These are phyloP conservation scores for Drosophila tropicalis DNA, from an alignment of 1,140 invertebrate species.

Conservation along the genomic window DNA sequence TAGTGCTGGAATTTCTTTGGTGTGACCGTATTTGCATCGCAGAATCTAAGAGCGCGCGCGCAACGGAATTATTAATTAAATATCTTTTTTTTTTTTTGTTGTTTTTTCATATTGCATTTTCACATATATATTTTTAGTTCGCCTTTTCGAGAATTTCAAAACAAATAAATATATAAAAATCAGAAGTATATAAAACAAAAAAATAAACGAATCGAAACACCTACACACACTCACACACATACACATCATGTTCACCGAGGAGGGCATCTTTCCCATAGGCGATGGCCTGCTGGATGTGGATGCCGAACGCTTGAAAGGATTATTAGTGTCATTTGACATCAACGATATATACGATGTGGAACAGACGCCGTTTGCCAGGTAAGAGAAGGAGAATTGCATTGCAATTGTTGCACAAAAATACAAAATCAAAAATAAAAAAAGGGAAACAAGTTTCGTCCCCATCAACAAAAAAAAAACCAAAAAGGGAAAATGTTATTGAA, in stretches of 20 bases:
- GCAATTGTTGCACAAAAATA: conserved; percentile 28
- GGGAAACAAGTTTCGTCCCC: conserved; percentile 47
- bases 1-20: conserved; percentile 47
- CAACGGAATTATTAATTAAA: conserved; percentile 15
- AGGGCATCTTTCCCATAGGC: conserved; percentile 84
- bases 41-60: conserved; percentile 52
- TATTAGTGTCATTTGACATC: conserved; percentile 87
- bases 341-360: conserved; percentile 88
- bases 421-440: background rate
- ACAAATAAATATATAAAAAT: conserved; percentile 32
- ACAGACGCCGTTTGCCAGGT: conserved; percentile 89
- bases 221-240: conserved; percentile 32
- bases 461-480: conserved; percentile 28
- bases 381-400: conserved; percentile 44
- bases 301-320: conserved; percentile 85
- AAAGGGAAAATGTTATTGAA: conserved; percentile 73
- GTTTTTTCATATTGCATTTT: conserved; percentile 43
- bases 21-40: conserved; percentile 33
- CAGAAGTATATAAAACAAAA: background rate
- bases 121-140: conserved; percentile 20
- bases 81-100: background rate
- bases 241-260: conserved; percentile 80
- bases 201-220: conserved; percentile 22
- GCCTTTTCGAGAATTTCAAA: conserved; percentile 12
- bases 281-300: conserved; percentile 87